Base-by-base conservation (phyloP, 2,113 vertebrate genomes). In the Pongo abelii region DNA sequence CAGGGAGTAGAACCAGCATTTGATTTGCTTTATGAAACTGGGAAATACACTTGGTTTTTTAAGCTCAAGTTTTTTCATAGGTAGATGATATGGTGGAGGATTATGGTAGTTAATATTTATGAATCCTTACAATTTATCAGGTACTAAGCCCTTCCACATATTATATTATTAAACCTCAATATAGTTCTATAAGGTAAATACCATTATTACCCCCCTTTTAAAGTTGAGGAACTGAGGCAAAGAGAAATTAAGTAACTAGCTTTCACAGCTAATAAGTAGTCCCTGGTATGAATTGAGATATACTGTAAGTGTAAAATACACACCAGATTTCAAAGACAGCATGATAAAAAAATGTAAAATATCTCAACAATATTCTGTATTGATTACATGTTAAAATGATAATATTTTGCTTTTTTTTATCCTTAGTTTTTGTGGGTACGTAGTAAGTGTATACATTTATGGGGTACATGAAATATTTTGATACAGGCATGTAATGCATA, bases 1-100 rank as follows among this genome's bases (percentile, higher is more conserved):
- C 55, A 48, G 94, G 89, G 74, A 84, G 11, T 92, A 87, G 69
- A 94, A 43, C 12, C 64, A 96, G 87, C 84, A 90, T 69, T 50
- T 97, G 46, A 87, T 95, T 89, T 92, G n/a, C 27, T 94, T 97
- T 87, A 91, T 93, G 70, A 86, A 95, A 78, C 91, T 91, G 75
- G 40, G 16, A 88, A 90, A 64, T 96, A 90, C 5, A 59, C 64
- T 74, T 86, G 55, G 25, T 81, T 84, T 90, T 87, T 93, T 57
- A 70, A 70, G 40, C 27, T 89, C 32, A 69, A 67, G 57, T 93
- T 95, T 93, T 94, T 92, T 90, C 64, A 52, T 84, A 92, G 96
- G 91, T 92, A 57, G 70, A 74, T 50, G 59, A 72, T 72, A 43
- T 25, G 93, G 43, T 80, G 61, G 84, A 43, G 43, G 48, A 72